Base-by-base conservation (phyloP, 2,113 vertebrate species). In the Caracal caracal region DNA sequence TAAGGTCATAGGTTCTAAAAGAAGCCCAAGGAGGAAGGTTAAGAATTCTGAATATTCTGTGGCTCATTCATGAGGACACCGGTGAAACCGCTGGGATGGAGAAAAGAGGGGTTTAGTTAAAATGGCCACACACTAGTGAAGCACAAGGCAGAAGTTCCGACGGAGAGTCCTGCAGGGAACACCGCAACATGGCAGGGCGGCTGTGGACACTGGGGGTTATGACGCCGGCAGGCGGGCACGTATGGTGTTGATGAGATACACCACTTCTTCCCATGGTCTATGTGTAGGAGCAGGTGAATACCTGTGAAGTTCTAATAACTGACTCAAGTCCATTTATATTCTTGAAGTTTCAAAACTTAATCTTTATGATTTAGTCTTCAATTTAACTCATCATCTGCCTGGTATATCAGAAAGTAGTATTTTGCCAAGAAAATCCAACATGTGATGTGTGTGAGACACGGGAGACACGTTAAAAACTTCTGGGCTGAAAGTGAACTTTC, bases 381-480 rank as follows among this genome's bases (percentile, higher is more conserved):
- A 19, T 35, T 40, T 95, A 92, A 88, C 11, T 30, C 10, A 61
- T 4, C 56, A 65, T 33, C 33, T 63, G 9, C 51, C 17, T 61
- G 51, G 10, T 65, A 10, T 40, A 71, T n/a, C 75, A 80, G 90
- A 95, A 78, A 73, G 33, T 0, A 68, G 65, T 3, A 83, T 65
- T 78, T 26, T 68, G 35, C 61, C n/a, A 93, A 78, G 19, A 90
- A 97, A 90, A 71, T 22, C n/a, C 73, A 80, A 61, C 30, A 70
- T 10, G n/a, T 70, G 73, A n/a, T 51, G 15, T 19, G 4, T 84
- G 61, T 53, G 37, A 88, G 82, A 90, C 3, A 81, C 2, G 6
- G 76, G 1, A 95, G 22, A 91, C 35, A 63, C 6, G 61, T 68
- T 78, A 87, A 68, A 89, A 96, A 75, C n/a, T 86, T 91, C 53